Percentiles rank a stretch among this genome's conserved stretches.
Evolutionary conservation across 2,113 vertebrate species (phyloP).

Genomic region (Cyanistes caeruleus): DNA sequence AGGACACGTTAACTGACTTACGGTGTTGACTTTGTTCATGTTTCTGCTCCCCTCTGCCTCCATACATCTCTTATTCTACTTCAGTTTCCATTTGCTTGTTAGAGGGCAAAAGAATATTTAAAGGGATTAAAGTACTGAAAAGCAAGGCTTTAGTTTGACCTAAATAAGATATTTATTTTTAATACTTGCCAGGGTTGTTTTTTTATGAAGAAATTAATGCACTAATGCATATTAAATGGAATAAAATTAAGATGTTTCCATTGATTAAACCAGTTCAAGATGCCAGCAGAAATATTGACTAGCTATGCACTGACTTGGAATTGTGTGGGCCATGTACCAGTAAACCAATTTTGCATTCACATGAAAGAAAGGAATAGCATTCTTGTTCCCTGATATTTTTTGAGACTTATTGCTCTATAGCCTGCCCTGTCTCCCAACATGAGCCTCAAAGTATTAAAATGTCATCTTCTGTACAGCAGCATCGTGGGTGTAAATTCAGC

Average conservation of each 20-base stretch:
- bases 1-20: conserved; percentile 73
- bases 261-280: conserved; percentile 61
- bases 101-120: conserved; percentile 64
- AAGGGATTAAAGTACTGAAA: conserved; percentile 61
- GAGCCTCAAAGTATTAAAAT: conserved; percentile 22
- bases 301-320: conserved; percentile 74
- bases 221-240: conserved; percentile 66
- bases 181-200: conserved; percentile 64
- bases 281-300: conserved; percentile 72
- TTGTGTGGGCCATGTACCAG: conserved; percentile 39
- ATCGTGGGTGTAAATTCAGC: conserved; percentile 39
- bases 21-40: background rate
- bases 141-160: conserved; percentile 64
- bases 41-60: conserved; percentile 51
- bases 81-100: conserved; percentile 68
- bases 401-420: background rate
- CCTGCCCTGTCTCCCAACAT: background rate
- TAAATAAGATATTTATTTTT: conserved; percentile 73
- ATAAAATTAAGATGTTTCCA: conserved; percentile 57
- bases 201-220: conserved; percentile 69
- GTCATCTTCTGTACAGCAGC: background rate
- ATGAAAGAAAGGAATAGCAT: conserved; percentile 34
- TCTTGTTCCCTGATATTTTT: conserved; percentile 49
- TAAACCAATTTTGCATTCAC: conserved; percentile 44
- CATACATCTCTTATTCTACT: conserved; percentile 41